Base-by-base conservation (phyloP, 2,113 vertebrate species). In the Columba janthina region DNA sequence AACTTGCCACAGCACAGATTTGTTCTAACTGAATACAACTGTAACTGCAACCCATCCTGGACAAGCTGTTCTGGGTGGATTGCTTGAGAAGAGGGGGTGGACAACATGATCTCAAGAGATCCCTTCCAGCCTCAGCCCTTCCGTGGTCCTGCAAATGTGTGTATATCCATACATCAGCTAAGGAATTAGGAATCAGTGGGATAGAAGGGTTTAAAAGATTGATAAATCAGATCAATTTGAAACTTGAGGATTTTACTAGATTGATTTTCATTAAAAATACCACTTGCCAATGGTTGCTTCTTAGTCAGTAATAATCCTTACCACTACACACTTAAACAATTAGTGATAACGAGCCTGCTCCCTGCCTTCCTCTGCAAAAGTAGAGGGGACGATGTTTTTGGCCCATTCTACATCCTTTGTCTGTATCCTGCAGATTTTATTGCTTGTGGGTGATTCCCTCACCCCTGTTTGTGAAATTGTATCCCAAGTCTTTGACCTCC, bases 321-420 rank as follows among this genome's bases (percentile, higher is more conserved):
- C 21, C 17, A 36, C 7, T 36, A 20, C 8, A 12, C 42, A 44
- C 42, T 44, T 6, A 36, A 89, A 56, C 3, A 22, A 7, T 5
- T 12, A 54, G 15, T 11, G 31, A 50, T 11, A n/a, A 34, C 0
- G 4, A 72, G 13, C 15, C 6, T 4, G 24, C 25, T 46, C 56
- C 40, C 44, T 78, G 28, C 12, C n/a, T 46, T 61, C 21, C 32
- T 53, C 51, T 86, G 61, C 34, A 56, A 51, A 38, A 78, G 6
- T 22, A 40, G 16, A 0, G 0, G 15, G 13, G 9, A 15, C 36
- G 24, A 28, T 12, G 2, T 16, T 64, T 15, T 2, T 42, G 42
- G 42, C 16, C 14, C 2, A 2, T 42, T 10, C 42, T 21, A 5
- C 11, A 21, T 8, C 16, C 10, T 26, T n/a, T 15, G 4, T 44